phyloP scores from a whole-genome alignment of 2,888 invertebrate species.

The Calameuta idolon region DNA sequence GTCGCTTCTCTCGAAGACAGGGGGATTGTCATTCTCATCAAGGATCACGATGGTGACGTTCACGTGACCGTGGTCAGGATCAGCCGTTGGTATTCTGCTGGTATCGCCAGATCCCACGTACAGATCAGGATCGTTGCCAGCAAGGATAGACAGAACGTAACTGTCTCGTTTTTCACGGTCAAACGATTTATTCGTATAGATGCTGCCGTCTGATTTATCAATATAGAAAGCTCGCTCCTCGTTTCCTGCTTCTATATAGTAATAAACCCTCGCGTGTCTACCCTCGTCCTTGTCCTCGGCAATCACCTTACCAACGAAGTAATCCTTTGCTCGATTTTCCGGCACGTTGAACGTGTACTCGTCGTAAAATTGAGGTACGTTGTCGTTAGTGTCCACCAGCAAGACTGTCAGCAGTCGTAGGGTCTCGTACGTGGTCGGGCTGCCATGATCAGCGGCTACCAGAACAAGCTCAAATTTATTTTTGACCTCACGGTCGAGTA shows the following conservation, averaged over 20 bases:
- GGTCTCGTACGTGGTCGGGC: conserved; percentile 83
- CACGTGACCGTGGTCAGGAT: conserved; percentile 76
- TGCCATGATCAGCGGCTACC: conserved; percentile 86
- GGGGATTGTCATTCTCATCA: conserved; percentile 89
- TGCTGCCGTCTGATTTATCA: conserved; percentile 83
- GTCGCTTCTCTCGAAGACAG: conserved; percentile 75
- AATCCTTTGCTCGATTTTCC: conserved; percentile 74
- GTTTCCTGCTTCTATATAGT: conserved; percentile 84
- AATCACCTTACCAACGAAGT: conserved; percentile 74
- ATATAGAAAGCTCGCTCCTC: conserved; percentile 82
- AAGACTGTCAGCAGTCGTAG: conserved; percentile 80
- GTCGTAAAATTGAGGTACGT: conserved; percentile 80
- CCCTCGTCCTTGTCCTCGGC: conserved; percentile 84
- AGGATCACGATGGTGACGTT: conserved; percentile 79
- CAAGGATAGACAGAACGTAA: conserved; percentile 83
- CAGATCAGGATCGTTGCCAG: conserved; percentile 85
- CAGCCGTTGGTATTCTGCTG: conserved; percentile 40
- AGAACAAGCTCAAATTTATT: conserved; percentile 80
- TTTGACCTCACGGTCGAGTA: conserved; percentile 82
- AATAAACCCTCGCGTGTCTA: conserved; percentile 85
- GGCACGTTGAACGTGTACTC: conserved; percentile 77
- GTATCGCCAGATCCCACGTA: conserved; percentile 69
- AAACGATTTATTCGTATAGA: conserved; percentile 83
- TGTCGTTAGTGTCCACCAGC: conserved; percentile 85
- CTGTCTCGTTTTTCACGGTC: conserved; percentile 84